Conservation (phyloP, 1,140 invertebrate species). For the Drosophila persimilis region DNA sequence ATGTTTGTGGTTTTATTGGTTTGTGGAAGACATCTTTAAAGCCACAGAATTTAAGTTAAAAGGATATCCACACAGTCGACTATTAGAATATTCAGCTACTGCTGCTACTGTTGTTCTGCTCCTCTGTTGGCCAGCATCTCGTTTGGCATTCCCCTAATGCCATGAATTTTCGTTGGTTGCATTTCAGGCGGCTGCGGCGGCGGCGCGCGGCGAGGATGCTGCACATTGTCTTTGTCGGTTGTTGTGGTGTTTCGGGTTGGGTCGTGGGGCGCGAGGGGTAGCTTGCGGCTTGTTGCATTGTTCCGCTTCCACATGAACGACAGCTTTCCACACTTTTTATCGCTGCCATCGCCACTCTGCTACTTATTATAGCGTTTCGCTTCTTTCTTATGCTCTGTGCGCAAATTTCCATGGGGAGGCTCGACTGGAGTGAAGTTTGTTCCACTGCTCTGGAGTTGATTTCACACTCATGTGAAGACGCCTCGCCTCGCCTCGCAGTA, state of each 20-base stretch:
- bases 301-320: constrained; percentile 72
- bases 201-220: constrained; percentile 30
- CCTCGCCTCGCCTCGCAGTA: neutral
- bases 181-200: constrained; percentile 48
- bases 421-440: constrained; percentile 29
- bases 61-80: neutral
- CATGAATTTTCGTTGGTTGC: constrained; percentile 77
- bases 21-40: no score
- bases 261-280: neutral
- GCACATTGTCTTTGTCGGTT: constrained; percentile 69
- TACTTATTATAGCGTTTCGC: constrained; percentile 64
- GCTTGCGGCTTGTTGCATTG: constrained; percentile 71
- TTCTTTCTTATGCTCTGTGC: constrained; percentile 32
- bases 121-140: constrained; percentile 51
- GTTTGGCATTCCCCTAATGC: constrained; percentile 76
- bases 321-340: constrained; percentile 75
- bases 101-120: constrained; percentile 45
- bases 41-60: neutral
- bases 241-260: constrained; percentile 19
- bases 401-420: constrained; percentile 73
- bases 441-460: constrained; percentile 34
- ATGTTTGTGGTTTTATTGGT: no score
- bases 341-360: constrained; percentile 45
- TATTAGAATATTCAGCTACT: neutral
- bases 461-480: constrained; percentile 22